Evolutionary conservation across 2,797 vertebrate genomes (phyloP).

Genomic region (Ptychobarbus kaznakovi): DNA sequence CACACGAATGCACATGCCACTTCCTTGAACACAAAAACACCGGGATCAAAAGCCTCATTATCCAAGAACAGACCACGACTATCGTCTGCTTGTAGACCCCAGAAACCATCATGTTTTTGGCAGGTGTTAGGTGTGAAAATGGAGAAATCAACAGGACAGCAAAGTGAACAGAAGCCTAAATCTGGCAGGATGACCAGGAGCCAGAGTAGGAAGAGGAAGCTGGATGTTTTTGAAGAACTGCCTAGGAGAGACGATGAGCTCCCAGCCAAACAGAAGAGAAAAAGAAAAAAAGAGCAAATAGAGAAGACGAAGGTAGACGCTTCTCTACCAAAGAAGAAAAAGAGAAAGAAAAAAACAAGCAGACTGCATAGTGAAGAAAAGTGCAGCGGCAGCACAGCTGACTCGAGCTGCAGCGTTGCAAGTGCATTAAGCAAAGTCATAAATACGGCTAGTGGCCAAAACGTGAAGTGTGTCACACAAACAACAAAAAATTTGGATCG

Average conservation of each 20-base stretch:
- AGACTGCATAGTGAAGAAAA: not conserved
- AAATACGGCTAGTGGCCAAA: not conserved
- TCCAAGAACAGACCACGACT: not conserved
- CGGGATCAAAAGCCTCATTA: not conserved
- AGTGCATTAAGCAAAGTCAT: conserved; percentile 4
- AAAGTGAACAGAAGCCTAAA: conserved; percentile 12
- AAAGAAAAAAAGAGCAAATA: not conserved
- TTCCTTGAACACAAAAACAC: conserved; percentile 5
- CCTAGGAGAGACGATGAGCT: not conserved
- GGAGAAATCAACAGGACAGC: not conserved
- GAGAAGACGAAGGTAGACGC: not conserved
- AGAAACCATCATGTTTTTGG: not conserved
- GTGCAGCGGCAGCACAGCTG: not conserved
- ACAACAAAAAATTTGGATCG: not conserved
- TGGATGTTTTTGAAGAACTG: not conserved
- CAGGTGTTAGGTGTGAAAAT: not conserved
- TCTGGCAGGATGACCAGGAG: conserved; percentile 50
- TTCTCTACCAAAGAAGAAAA: not conserved
- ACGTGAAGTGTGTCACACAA: not conserved
- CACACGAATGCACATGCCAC: not conserved
- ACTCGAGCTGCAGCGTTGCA: not conserved
- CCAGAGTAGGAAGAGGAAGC: conserved; percentile 49
- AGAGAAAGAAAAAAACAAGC: not conserved
- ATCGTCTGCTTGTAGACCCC: not conserved
- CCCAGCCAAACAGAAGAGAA: not conserved